Evolutionary conservation across 2,888 invertebrate genomes (phyloP), one percentile per base, ranked within the genome.

Genomic region (Drepanosiphum platanoidis): DNA sequence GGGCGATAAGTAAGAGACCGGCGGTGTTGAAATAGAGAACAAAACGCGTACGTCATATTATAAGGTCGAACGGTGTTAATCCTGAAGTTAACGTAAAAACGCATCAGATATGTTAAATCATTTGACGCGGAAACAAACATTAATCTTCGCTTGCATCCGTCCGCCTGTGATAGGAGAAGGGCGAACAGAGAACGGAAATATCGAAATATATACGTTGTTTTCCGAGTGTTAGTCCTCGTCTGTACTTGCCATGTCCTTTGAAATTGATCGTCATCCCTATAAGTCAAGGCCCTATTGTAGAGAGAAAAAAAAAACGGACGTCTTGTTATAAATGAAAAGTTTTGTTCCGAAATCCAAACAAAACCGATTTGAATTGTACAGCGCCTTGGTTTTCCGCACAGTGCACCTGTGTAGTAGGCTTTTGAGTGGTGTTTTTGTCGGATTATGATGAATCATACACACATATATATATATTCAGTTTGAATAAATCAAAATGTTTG

Each of bases 251-350:
- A 70, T 52, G 9, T 46, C 32, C 27, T 83, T 42, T 42, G 64
- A 74, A 83, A 83, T 75, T 83, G 83, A 83, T 83, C 81, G 74
- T 46, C 32, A 72, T 61, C 42, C 64, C 34, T 0, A 30, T 39
- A 72, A 81, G 82, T 61, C 58, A 52, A 58, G 30, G 34, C n/a
- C 64, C 32, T 66, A 42, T 72, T 80, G 52, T n/a, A 27, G 32
- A 36, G 3, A 70, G 11, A 39, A 80, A 68, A 71, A 36, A n/a
- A 36, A 0, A 64, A 34, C 82, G 22, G 32, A 39, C 30, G 66
- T 64, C 83, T 83, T 46, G 83, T 83, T 74, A 83, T 52, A 64
- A 74, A 58, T 66, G 64, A 83, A 83, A 74, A 64, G 82, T 74
- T 83, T 83, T 27, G 22, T 46, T 46, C 13, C 34, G 68, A 46